Evolutionary conservation across 2,113 vertebrate species (phyloP).

Genomic region (Semnornis frantzii): DNA sequence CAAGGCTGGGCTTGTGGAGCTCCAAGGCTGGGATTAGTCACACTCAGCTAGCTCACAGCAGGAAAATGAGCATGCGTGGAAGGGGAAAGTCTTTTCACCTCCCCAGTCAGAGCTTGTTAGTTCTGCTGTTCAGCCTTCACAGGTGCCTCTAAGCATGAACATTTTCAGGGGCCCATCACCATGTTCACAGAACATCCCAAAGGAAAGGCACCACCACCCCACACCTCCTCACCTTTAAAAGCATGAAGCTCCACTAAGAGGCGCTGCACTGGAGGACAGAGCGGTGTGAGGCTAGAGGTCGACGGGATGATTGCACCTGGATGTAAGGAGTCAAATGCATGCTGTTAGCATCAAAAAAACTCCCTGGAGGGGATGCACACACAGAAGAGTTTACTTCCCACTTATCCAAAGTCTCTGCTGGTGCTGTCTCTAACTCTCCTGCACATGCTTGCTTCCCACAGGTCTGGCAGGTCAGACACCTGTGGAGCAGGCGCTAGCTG

Average conservation of each 20-base stretch:
- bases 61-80: too few relatives aligned
- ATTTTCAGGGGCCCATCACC: too few relatives aligned
- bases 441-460: background rate
- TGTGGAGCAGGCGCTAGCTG: constrained; percentile 75
- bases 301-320: background rate
- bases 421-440: background rate
- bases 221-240: background rate
- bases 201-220: background rate
- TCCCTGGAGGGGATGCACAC: background rate
- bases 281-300: background rate
- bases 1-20: too few relatives aligned
- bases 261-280: background rate
- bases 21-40: too few relatives aligned
- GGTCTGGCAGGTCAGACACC: constrained; percentile 77
- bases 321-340: background rate
- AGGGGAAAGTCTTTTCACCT: too few relatives aligned
- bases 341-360: background rate
- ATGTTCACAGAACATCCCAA: too few relatives aligned
- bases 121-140: too few relatives aligned
- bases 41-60: too few relatives aligned
- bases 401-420: background rate
- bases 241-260: background rate
- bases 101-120: too few relatives aligned
- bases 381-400: background rate
- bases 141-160: too few relatives aligned